Conservation (phyloP, 2,797 vertebrate species). For the Semaprochilodus insignis region DNA sequence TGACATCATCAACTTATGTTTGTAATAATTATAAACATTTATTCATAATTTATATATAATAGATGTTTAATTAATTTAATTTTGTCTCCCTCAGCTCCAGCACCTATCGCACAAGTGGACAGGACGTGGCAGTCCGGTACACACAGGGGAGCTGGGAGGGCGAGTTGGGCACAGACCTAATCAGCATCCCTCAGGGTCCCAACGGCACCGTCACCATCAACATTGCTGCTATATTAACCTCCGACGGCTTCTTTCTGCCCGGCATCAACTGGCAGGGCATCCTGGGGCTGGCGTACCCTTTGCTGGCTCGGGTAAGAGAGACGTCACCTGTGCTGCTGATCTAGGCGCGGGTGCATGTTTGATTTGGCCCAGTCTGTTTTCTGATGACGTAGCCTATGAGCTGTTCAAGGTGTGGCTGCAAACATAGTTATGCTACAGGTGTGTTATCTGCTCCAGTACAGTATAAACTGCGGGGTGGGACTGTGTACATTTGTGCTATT, state of each 20-base stretch:
- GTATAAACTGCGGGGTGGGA: no score
- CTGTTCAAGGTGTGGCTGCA: neutral
- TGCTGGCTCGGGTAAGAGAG: conserved; percentile 87
- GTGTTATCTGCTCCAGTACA: no score
- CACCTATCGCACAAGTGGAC: conserved; percentile 79
- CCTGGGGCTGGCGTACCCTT: conserved; percentile 90
- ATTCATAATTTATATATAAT: no score
- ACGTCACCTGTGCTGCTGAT: neutral
- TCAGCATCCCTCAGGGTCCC: conserved; percentile 87
- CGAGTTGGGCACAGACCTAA: conserved; percentile 84
- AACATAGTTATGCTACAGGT: no score
- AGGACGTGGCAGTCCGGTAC: conserved; percentile 88
- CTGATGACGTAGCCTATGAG: neutral
- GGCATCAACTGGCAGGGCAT: conserved; percentile 96
- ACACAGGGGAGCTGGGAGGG: conserved; percentile 97
- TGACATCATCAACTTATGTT: no score
- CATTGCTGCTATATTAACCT: conserved; percentile 89
- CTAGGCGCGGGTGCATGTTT: neutral
- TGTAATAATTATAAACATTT: no score
- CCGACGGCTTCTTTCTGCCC: conserved; percentile 93
- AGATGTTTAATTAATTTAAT: neutral
- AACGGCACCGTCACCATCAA: conserved; percentile 84
- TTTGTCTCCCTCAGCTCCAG: conserved; percentile 81
- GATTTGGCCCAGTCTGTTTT: no score
- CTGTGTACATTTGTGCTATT: no score